phyloP scores from a whole-genome alignment of 2,797 vertebrate genomes.

The Chanos chanos region DNA sequence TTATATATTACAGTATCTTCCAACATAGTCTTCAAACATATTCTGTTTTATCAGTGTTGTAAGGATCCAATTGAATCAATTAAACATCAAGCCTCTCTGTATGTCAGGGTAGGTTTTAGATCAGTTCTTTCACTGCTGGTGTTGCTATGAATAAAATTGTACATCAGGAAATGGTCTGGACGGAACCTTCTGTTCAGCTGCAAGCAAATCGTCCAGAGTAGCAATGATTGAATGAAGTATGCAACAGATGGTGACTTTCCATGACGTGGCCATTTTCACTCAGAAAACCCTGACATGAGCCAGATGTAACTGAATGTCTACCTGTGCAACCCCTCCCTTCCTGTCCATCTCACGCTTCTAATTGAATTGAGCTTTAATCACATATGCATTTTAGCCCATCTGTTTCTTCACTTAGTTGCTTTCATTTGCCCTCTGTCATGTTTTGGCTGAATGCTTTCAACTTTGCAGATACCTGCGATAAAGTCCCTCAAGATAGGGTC shows the following conservation, averaged over 20 bases:
- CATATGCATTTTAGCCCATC: constrained; percentile 63
- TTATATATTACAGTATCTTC: too few relatives aligned
- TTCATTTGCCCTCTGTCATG: constrained; percentile 35
- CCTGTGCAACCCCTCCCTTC: constrained; percentile 54
- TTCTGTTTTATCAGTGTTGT: too few relatives aligned
- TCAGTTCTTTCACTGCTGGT: background rate
- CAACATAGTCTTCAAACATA: too few relatives aligned
- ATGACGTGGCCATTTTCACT: background rate
- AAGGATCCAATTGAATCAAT: too few relatives aligned
- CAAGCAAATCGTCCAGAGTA: constrained; percentile 31
- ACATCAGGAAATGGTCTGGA: constrained; percentile 27
- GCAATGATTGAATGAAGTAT: constrained; percentile 34
- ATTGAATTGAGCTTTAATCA: constrained; percentile 68
- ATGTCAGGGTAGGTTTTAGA: too few relatives aligned
- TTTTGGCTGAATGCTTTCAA: constrained; percentile 41
- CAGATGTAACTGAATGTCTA: constrained; percentile 43
- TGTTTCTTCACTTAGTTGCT: constrained; percentile 52
- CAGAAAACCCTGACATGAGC: constrained; percentile 25
- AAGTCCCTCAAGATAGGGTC: background rate
- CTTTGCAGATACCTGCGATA: constrained; percentile 5
- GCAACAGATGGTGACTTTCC: constrained; percentile 43
- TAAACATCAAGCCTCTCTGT: too few relatives aligned
- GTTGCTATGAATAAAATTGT: constrained; percentile 16
- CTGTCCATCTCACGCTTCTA: constrained; percentile 56
- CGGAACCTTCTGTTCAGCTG: constrained; percentile 30